These are phyloP conservation scores for Spinibarbus caldwelli DNA, from an alignment of 2,797 vertebrate genomes.

Conservation along the genomic window DNA sequence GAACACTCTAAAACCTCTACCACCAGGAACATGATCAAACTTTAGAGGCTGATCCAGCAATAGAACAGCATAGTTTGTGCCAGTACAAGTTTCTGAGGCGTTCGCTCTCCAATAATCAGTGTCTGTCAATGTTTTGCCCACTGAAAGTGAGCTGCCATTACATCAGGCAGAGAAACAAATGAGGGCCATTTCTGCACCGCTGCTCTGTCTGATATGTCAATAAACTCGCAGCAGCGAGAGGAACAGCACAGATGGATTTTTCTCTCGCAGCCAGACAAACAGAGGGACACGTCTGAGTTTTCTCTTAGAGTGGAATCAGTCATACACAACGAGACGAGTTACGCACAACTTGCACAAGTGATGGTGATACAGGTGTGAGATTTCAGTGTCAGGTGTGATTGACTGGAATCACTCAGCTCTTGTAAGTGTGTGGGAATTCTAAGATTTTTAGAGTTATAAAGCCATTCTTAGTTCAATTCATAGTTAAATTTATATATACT, in stretches of 20 bases:
- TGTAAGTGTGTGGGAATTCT: background rate
- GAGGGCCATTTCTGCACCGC: conserved; percentile 84
- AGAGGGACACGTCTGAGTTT: conserved; percentile 78
- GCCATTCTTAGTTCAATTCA: conserved; percentile 52
- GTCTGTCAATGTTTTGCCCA: conserved; percentile 79
- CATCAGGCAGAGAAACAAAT: conserved; percentile 84
- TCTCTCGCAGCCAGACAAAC: conserved; percentile 76
- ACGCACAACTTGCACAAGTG: conserved; percentile 62
- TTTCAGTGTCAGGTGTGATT: background rate
- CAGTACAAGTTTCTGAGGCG: conserved; percentile 74
- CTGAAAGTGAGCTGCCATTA: conserved; percentile 81
- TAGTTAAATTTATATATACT: background rate
- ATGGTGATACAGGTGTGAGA: conserved; percentile 13
- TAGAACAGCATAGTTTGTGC: conserved; percentile 71
- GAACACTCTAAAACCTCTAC: background rate
- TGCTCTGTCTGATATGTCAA: conserved; percentile 84
- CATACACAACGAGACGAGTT: conserved; percentile 73
- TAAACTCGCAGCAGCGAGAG: conserved; percentile 76
- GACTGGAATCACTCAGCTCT: conserved; percentile 31
- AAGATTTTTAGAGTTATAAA: conserved; percentile 70
- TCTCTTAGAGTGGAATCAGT: conserved; percentile 73
- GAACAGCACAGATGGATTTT: conserved; percentile 79
- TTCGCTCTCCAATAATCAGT: conserved; percentile 77
- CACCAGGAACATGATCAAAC: conserved; percentile 31
- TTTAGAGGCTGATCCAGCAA: conserved; percentile 62